Percentiles rank a stretch among this genome's conserved stretches.
Evolutionary conservation across 2,797 vertebrate genomes (phyloP).

Genomic region (Coranthus polyacanthus): DNA sequence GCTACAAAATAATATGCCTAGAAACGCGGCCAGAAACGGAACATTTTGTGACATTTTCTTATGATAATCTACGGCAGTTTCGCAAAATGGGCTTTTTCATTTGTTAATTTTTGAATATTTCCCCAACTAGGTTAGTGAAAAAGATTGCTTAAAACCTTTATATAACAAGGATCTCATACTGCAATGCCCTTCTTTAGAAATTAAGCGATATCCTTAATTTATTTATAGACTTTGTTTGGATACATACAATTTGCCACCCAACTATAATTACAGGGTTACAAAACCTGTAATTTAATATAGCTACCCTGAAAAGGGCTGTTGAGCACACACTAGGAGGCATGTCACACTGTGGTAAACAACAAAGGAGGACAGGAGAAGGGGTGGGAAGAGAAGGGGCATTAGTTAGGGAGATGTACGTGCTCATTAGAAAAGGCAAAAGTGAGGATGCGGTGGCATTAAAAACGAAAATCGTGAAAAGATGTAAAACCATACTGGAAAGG

Average conservation of each 20-base stretch:
- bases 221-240: not conserved
- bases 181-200: not conserved
- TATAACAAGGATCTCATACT: constrained; percentile 4
- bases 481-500: constrained; percentile 11
- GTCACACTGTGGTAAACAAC: constrained; percentile 21
- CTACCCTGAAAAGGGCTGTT: constrained; percentile 20
- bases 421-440: not conserved
- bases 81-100: constrained; percentile 2
- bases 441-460: not conserved
- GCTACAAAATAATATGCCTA: constrained; percentile 2
- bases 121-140: constrained; percentile 13
- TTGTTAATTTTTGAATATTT: constrained; percentile 29
- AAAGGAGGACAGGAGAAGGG: constrained; percentile 2
- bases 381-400: not conserved
- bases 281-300: constrained; percentile 32
- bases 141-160: constrained; percentile 1
- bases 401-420: constrained; percentile 3
- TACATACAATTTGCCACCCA: not conserved
- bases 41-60: constrained; percentile 20
- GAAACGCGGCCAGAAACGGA: constrained; percentile 1
- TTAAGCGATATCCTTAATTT: not conserved
- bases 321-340: constrained; percentile 67
- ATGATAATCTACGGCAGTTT: constrained; percentile 5
- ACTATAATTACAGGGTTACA: constrained; percentile 5
- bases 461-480: constrained; percentile 2